phyloP scores from a whole-genome alignment of 1,140 invertebrate species.

The Ephestia elutella region DNA sequence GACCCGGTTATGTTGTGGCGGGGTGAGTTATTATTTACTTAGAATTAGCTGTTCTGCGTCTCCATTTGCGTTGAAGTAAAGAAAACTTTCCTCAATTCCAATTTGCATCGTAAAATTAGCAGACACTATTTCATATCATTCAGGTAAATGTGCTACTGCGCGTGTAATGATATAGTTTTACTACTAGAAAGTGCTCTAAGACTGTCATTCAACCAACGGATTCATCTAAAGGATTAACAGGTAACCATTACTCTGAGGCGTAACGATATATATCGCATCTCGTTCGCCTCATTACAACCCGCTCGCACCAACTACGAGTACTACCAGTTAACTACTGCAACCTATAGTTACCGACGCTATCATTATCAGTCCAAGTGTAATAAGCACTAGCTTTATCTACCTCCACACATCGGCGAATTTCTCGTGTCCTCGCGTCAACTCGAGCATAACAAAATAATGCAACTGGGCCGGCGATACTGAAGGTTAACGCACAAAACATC shows the following conservation, averaged over 20 bases:
- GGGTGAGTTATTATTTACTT: conserved; percentile 38
- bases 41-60: no score
- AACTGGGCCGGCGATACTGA: conserved; percentile 52
- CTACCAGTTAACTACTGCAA: background rate
- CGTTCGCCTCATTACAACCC: background rate
- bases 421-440: conserved; percentile 49
- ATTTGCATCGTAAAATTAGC: no score
- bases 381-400: background rate
- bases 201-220: background rate
- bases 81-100: no score
- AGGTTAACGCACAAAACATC: conserved; percentile 60
- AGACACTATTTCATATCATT: no score
- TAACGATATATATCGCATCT: conserved; percentile 2
- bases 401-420: conserved; percentile 23
- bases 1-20: conserved; percentile 61
- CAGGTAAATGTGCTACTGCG: background rate
- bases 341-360: background rate
- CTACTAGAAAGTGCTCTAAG: background rate
- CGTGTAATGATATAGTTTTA: background rate
- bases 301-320: background rate
- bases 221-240: conserved; percentile 3
- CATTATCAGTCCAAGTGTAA: conserved; percentile 12
- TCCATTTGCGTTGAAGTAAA: no score
- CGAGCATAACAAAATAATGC: conserved; percentile 62
- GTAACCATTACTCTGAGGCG: background rate